Percentiles rank a stretch among this genome's conserved stretches.
Conservation (phyloP, 2,888 invertebrate species). For the Cryptus viduatorius region DNA sequence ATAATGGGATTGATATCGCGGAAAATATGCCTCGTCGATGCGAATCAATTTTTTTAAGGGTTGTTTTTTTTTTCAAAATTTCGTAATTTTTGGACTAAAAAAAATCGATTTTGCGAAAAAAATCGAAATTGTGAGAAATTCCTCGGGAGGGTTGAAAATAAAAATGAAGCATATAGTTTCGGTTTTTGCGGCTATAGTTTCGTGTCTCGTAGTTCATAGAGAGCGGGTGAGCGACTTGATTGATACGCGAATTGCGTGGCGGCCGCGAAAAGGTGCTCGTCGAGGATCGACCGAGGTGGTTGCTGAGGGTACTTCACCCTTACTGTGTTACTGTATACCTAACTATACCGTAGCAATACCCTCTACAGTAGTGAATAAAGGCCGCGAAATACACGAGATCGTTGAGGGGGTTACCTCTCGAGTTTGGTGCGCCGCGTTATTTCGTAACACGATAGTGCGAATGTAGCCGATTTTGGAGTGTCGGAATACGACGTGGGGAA, state of each 20-base stretch:
- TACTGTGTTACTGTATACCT: neutral
- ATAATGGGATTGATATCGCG: no score
- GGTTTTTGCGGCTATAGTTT: conserved; percentile 1
- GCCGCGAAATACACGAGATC: conserved; percentile 46
- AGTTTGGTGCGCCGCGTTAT: conserved; percentile 21
- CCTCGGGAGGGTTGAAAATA: neutral
- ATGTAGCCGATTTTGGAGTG: conserved; percentile 46
- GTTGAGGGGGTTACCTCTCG: neutral
- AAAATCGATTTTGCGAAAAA: neutral
- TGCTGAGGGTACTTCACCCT: conserved; percentile 22
- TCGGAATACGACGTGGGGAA: conserved; percentile 25
- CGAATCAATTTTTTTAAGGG: neutral
- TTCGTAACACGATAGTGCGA: conserved; percentile 53
- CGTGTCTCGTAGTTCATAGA: conserved; percentile 63
- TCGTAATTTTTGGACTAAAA: neutral
- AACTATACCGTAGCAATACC: neutral
- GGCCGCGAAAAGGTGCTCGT: conserved; percentile 74
- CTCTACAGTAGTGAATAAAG: conserved; percentile 18
- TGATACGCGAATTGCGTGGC: conserved; percentile 82
- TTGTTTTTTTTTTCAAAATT: neutral
- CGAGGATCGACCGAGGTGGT: conserved; percentile 60
- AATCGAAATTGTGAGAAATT: neutral
- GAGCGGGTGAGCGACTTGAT: conserved; percentile 75
- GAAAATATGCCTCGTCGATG: neutral
- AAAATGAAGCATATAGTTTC: neutral